These are phyloP conservation scores for Sminthurinus aureus DNA, from an alignment of 2,888 invertebrate genomes.

Conservation along the genomic window DNA sequence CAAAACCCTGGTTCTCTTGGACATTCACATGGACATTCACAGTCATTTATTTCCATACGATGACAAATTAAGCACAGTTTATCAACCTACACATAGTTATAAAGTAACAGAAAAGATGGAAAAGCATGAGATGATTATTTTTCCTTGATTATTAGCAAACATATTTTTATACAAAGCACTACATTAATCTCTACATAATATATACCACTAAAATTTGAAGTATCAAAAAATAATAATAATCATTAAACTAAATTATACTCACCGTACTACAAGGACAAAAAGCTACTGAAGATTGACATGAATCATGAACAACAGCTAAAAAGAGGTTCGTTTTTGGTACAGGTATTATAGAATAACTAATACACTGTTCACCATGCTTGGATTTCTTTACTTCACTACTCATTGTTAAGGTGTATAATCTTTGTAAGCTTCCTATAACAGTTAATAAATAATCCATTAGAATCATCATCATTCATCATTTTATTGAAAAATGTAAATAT, in stretches of 20 bases:
- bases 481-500: too few relatives aligned
- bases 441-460: too few relatives aligned
- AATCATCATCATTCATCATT: too few relatives aligned
- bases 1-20: slow-evolving; percentile 68
- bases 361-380: slow-evolving; percentile 86
- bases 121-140: slow-evolving; percentile 14
- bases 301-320: slow-evolving; percentile 86
- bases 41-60: slow-evolving; percentile 92
- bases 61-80: slow-evolving; percentile 89
- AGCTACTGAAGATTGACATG: slow-evolving; percentile 76
- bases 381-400: slow-evolving; percentile 80
- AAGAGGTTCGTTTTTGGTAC: slow-evolving; percentile 89
- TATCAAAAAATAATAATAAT: too few relatives aligned
- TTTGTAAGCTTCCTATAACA: slow-evolving; percentile 79
- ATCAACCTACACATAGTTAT: slow-evolving; percentile 74
- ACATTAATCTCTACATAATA: too few relatives aligned
- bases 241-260: too few relatives aligned
- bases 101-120: too few relatives aligned
- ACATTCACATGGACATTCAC: slow-evolving; percentile 95
- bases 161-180: too few relatives aligned
- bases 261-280: slow-evolving; percentile 94
- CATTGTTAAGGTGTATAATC: slow-evolving; percentile 84
- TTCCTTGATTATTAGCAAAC: too few relatives aligned
- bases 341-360: slow-evolving; percentile 82
- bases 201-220: too few relatives aligned